Evolutionary conservation across 2,888 invertebrate genomes (phyloP).

Genomic region (Coelogynopora nodosa): DNA sequence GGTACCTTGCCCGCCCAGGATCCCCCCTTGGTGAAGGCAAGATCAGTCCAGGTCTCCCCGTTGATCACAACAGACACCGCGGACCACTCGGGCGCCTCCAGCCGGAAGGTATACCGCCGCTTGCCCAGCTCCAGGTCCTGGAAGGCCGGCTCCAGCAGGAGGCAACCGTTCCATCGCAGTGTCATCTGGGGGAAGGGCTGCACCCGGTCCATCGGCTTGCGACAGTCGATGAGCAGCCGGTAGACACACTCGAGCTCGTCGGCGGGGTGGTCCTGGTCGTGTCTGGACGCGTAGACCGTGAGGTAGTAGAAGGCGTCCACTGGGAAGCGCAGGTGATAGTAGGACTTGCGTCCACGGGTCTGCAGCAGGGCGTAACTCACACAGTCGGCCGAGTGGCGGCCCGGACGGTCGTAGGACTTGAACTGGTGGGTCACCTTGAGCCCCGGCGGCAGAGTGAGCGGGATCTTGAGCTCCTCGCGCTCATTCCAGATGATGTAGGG

Average conservation of each 20-base stretch:
- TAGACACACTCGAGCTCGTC: slow-evolving; percentile 46
- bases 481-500: slow-evolving; percentile 45
- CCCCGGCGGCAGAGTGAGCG: slow-evolving; percentile 40
- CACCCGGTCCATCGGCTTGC: slow-evolving; percentile 32
- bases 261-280: not conserved
- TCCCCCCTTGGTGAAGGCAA: slow-evolving; percentile 31
- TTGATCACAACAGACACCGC: slow-evolving; percentile 45
- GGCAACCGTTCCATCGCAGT: slow-evolving; percentile 43
- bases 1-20: slow-evolving; percentile 41
- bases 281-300: slow-evolving; percentile 42
- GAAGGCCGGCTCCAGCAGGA: slow-evolving; percentile 40
- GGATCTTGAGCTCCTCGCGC: slow-evolving; percentile 35
- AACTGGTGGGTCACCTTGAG: slow-evolving; percentile 45
- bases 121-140: slow-evolving; percentile 35
- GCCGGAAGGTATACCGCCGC: slow-evolving; percentile 43
- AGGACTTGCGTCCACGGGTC: slow-evolving; percentile 44
- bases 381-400: slow-evolving; percentile 43
- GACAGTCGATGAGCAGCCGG: slow-evolving; percentile 46
- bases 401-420: slow-evolving; percentile 45
- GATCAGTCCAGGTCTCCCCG: slow-evolving; percentile 42
- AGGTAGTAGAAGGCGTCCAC: slow-evolving; percentile 54
- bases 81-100: slow-evolving; percentile 42
- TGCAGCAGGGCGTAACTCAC: slow-evolving; percentile 44
- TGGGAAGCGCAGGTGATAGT: slow-evolving; percentile 56
- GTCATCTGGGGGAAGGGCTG: slow-evolving; percentile 46